Evolutionary conservation across 2,888 invertebrate genomes (phyloP).

Genomic region (Diarsia brunnea): DNA sequence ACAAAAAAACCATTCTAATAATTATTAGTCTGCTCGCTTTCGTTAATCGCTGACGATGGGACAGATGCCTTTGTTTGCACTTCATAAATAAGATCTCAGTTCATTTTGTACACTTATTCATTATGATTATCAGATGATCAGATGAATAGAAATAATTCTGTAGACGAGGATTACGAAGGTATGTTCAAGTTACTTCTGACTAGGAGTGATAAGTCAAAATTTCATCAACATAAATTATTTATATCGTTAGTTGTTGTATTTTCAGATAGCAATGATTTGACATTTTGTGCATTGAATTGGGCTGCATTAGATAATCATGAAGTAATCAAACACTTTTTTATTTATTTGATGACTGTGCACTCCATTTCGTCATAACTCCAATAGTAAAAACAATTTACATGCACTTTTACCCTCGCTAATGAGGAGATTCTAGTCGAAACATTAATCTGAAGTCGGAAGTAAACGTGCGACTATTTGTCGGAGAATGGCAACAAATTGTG

Average conservation of each 20-base stretch:
- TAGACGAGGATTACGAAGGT: constrained; percentile 6
- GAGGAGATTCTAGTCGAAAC: constrained; percentile 34
- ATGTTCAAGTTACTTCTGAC: neutral
- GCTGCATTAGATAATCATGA: neutral
- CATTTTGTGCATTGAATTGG: neutral
- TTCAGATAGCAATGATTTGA: neutral
- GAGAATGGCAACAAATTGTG: constrained; percentile 36
- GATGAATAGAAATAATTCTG: constrained; percentile 21
- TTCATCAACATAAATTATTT: neutral
- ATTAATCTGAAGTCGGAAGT: constrained; percentile 52
- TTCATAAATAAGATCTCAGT: constrained; percentile 41
- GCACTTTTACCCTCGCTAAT: constrained; percentile 41
- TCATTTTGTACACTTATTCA: constrained; percentile 30
- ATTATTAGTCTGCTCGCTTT: neutral
- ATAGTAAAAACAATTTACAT: constrained; percentile 19
- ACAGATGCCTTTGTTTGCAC: neutral
- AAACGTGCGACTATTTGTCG: constrained; percentile 45
- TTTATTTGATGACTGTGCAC: constrained; percentile 27
- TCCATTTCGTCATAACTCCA: neutral
- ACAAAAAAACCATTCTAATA: neutral
- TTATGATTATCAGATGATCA: constrained; percentile 4
- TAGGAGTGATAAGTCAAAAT: neutral
- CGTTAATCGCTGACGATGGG: neutral
- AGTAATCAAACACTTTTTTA: constrained; percentile 11
- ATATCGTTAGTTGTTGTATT: neutral